phyloP scores from a whole-genome alignment of 2,888 invertebrate genomes.

The Lochmaea capreae region DNA sequence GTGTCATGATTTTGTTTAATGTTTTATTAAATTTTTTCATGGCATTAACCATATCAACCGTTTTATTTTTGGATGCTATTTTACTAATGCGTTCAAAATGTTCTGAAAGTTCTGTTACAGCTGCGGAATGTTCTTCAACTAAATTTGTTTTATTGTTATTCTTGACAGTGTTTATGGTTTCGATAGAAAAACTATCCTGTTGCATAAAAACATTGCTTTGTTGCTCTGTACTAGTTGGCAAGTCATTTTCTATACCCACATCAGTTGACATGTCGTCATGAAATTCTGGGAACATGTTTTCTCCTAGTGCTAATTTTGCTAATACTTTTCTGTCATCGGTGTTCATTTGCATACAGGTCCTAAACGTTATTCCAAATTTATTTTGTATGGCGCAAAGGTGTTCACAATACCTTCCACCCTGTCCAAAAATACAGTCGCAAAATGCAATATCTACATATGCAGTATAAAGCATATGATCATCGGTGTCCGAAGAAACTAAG shows the following conservation, averaged over 20 bases:
- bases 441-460: neutral
- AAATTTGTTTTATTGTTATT: conserved; percentile 3
- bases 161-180: conserved; percentile 3
- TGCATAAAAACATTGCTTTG: neutral
- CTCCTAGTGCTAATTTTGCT: conserved; percentile 10
- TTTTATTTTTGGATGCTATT: neutral
- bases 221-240: no score
- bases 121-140: conserved; percentile 4
- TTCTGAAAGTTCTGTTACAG: conserved; percentile 6
- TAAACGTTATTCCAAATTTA: no score
- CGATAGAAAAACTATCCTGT: neutral
- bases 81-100: conserved; percentile 2
- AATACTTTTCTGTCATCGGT: conserved; percentile 4
- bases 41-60: conserved; percentile 9
- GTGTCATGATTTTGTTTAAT: neutral
- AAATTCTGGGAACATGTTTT: neutral
- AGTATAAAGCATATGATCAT: no score
- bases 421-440: no score
- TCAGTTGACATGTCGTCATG: no score
- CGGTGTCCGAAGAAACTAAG: neutral
- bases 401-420: no score
- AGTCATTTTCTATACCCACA: no score
- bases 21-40: conserved; percentile 16
- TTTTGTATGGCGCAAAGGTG: no score
- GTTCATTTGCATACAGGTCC: conserved; percentile 15